These are phyloP conservation scores for Camponotus fellah DNA, from an alignment of 2,888 invertebrate species.

Conservation along the genomic window DNA sequence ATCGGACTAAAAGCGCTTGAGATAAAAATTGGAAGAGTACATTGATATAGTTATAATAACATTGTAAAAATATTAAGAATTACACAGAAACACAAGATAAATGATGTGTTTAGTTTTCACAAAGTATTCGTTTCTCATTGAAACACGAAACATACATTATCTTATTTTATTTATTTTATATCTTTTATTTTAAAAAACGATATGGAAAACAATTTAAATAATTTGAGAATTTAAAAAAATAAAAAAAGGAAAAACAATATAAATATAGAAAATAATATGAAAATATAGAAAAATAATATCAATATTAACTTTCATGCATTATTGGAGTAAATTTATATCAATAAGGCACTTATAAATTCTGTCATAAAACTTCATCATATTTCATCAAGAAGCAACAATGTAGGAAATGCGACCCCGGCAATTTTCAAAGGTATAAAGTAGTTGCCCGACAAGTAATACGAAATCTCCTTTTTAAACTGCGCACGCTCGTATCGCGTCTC, in stretches of 20 bases:
- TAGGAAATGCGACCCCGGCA: background rate
- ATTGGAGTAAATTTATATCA: background rate
- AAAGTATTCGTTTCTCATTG: background rate
- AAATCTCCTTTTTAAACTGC: constrained; percentile 16
- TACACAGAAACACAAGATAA: background rate
- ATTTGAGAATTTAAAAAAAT: constrained; percentile 2
- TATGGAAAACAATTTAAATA: background rate
- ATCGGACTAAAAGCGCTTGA: constrained; percentile 19
- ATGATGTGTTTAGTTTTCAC: background rate
- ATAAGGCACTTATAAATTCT: constrained; percentile 17
- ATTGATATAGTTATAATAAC: background rate
- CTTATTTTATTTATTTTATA: background rate
- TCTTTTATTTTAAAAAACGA: background rate
- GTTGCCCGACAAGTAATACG: background rate
- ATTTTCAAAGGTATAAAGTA: constrained; percentile 18
- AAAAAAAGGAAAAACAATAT: background rate
- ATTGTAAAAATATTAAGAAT: background rate
- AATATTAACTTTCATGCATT: background rate
- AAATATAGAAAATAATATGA: no score
- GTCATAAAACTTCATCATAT: constrained; percentile 7
- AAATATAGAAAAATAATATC: background rate
- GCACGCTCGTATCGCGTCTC: background rate
- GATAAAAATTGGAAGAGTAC: background rate
- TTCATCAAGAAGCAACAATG: background rate
- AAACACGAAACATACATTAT: background rate